A percentile compares a stretch with the other conserved stretches of the same genome.
These are phyloP conservation scores for Hyles vespertilio DNA, from an alignment of 1,140 invertebrate genomes.

Conservation along the genomic window DNA sequence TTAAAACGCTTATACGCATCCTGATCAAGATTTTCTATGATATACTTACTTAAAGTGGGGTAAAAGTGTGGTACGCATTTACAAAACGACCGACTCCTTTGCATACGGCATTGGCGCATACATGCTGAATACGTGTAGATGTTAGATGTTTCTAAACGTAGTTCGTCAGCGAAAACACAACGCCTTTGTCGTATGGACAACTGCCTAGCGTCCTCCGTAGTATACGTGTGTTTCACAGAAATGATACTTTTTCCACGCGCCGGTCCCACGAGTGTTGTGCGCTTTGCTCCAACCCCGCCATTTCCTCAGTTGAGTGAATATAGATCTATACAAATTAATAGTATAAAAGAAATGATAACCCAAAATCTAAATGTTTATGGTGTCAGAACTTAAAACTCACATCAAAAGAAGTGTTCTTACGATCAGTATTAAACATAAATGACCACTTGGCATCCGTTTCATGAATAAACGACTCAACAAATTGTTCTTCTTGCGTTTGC, in stretches of 20 bases:
- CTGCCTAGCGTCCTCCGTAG: conserved; percentile 81
- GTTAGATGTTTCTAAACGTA: conserved; percentile 75
- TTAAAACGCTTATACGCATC: no score
- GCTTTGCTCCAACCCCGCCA: conserved; percentile 79
- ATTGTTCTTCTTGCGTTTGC: conserved; percentile 54
- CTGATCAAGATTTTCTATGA: no score
- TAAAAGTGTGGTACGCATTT: conserved; percentile 83
- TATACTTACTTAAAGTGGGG: conserved; percentile 64
- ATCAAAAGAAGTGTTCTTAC: conserved; percentile 64
- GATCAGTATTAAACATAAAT: conserved; percentile 73
- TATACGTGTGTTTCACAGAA: conserved; percentile 84
- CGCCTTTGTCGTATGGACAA: conserved; percentile 80
- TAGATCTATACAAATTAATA: conserved; percentile 71
- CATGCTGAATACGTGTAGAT: conserved; percentile 82
- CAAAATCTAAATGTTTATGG: no score
- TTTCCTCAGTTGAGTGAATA: conserved; percentile 81
- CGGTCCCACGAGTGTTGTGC: conserved; percentile 82
- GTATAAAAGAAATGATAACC: no score
- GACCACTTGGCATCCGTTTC: conserved; percentile 81
- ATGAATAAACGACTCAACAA: conserved; percentile 76
- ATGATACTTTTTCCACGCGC: conserved; percentile 78
- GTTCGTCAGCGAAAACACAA: conserved; percentile 81
- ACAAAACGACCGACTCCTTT: conserved; percentile 76
- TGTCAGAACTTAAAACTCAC: conserved; percentile 42
- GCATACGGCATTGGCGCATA: conserved; percentile 82